These are phyloP conservation scores for Lumbricus terrestris DNA, from an alignment of 2,888 invertebrate genomes.

Conservation along the genomic window DNA sequence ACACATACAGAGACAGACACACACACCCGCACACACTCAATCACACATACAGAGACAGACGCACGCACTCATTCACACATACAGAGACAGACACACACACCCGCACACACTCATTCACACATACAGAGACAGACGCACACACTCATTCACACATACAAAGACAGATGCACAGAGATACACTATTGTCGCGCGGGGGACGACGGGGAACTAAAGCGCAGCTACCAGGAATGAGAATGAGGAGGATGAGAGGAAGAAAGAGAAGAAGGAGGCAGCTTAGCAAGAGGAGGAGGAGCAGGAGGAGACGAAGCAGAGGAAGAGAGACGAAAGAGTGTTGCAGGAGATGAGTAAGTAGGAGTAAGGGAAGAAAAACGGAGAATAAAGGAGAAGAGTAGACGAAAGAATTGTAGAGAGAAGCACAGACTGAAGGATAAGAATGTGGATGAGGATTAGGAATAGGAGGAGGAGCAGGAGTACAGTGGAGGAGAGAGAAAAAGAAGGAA, in stretches of 20 bases:
- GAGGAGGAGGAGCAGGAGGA: background rate
- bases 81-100: too few relatives aligned
- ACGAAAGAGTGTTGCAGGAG: too few relatives aligned
- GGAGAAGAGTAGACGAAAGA: background rate
- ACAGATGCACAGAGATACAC: too few relatives aligned
- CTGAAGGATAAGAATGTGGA: background rate
- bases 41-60: too few relatives aligned
- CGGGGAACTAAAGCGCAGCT: background rate
- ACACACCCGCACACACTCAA: too few relatives aligned
- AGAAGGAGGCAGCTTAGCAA: background rate
- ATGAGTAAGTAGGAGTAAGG: background rate
- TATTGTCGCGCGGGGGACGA: background rate
- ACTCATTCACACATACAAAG: too few relatives aligned
- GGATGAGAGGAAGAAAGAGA: background rate
- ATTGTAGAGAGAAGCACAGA: background rate
- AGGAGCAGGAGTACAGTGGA: too few relatives aligned
- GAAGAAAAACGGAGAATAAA: background rate
- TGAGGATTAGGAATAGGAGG: too few relatives aligned
- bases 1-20: too few relatives aligned
- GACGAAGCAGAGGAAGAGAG: background rate
- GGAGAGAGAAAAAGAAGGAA: background rate
- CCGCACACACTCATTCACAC: too few relatives aligned
- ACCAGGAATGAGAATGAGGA: background rate
- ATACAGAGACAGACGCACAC: too few relatives aligned
- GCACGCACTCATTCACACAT: too few relatives aligned